Conservation (phyloP, 2,797 vertebrate species). For the Melanogrammus aeglefinus region DNA sequence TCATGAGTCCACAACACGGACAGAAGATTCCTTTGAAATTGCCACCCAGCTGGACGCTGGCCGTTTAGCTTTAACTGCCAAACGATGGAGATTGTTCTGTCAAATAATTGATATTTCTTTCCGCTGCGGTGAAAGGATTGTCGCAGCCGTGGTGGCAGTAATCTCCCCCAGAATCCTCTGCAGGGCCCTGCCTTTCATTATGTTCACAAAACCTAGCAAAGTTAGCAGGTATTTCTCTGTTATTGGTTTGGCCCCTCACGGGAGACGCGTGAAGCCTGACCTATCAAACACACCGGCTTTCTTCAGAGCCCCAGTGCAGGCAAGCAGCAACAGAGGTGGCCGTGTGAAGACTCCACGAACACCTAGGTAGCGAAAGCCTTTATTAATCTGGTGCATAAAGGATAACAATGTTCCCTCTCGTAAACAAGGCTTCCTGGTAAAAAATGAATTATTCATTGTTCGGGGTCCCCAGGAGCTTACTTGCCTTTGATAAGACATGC, state of each 20-base stretch:
- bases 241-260: constrained; percentile 22
- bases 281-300: constrained; percentile 26
- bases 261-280: constrained; percentile 20
- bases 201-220: constrained; percentile 21
- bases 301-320: constrained; percentile 20
- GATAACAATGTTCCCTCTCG: neutral
- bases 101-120: neutral
- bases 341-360: constrained; percentile 28
- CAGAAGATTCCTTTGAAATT: neutral
- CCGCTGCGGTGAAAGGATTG: neutral
- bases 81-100: neutral
- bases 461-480: constrained; percentile 18
- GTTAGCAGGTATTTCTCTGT: constrained; percentile 18
- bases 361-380: constrained; percentile 8
- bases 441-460: constrained; percentile 41
- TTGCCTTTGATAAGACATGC: constrained; percentile 21
- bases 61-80: neutral
- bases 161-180: neutral
- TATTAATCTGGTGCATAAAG: constrained; percentile 10
- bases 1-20: neutral
- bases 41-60: neutral
- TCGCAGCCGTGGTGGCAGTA: neutral
- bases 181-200: neutral
- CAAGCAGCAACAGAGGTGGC: constrained; percentile 21
- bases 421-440: constrained; percentile 28